Evolutionary conservation across 2,113 vertebrate species (phyloP).

Genomic region (Fulmarus glacialis): DNA sequence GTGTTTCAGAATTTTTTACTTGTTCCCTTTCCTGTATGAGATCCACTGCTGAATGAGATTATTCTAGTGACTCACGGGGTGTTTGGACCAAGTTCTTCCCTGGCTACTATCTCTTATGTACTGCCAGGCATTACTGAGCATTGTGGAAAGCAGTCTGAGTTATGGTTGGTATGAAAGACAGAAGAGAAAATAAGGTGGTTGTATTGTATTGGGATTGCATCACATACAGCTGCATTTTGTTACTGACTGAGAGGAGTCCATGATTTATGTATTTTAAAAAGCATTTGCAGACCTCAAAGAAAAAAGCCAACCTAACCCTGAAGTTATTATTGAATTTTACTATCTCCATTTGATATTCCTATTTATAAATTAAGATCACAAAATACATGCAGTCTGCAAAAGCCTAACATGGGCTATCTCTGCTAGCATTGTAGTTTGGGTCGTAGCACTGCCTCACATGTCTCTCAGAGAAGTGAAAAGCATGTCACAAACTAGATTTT

Average conservation of each 20-base stretch:
- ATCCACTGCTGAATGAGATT: background rate
- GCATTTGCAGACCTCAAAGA: background rate
- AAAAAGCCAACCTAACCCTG: background rate
- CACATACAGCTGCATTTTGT: background rate
- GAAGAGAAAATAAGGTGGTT: background rate
- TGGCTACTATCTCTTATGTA: background rate
- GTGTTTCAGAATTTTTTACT: background rate
- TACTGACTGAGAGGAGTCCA: background rate
- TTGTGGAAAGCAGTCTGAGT: background rate
- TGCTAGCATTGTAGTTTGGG: background rate
- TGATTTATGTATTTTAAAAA: background rate
- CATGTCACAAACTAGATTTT: conserved; percentile 42
- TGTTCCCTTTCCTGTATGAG: background rate
- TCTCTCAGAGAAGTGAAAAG: conserved; percentile 27
- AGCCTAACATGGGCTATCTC: background rate
- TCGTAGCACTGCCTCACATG: background rate
- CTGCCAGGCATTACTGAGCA: background rate
- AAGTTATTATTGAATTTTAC: background rate
- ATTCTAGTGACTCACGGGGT: background rate
- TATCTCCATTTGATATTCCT: background rate
- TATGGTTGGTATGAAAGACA: background rate
- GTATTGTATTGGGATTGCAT: background rate
- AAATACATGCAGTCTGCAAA: background rate
- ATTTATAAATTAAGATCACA: background rate
- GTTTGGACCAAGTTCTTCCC: background rate